Percentiles rank a stretch among this genome's conserved stretches.
These are phyloP conservation scores for Botia kubotai DNA, from an alignment of 2,797 vertebrate genomes.

Conservation along the genomic window DNA sequence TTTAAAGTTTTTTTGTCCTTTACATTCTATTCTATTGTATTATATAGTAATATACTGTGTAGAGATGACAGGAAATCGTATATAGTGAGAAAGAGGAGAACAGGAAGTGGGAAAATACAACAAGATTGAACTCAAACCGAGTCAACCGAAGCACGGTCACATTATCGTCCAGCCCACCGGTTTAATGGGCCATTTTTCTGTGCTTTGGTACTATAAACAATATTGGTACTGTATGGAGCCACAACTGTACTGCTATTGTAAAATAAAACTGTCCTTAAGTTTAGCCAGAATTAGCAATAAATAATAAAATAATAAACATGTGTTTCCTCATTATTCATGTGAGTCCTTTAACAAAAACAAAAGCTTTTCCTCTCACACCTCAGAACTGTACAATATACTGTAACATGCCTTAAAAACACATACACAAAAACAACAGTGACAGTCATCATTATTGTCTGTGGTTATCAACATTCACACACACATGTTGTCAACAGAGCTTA, in stretches of 20 bases:
- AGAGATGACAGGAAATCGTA: too few relatives aligned
- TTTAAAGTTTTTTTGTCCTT: neutral
- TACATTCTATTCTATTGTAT: neutral
- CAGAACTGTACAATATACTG: too few relatives aligned
- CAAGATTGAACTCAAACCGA: too few relatives aligned
- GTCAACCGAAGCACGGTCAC: too few relatives aligned
- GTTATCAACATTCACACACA: neutral
- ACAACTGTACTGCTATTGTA: neutral
- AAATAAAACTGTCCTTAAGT: neutral
- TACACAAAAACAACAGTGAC: neutral
- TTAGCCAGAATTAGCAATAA: too few relatives aligned
- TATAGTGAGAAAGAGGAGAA: too few relatives aligned
- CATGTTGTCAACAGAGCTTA: neutral
- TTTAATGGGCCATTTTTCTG: too few relatives aligned
- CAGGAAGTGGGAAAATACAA: too few relatives aligned
- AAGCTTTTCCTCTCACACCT: neutral
- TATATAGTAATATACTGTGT: too few relatives aligned
- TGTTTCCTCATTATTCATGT: neutral
- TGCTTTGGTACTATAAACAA: too few relatives aligned
- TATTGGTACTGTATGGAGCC: neutral
- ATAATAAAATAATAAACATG: neutral
- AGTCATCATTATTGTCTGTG: neutral
- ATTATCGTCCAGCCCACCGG: too few relatives aligned
- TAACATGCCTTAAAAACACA: neutral
- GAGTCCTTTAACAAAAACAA: neutral